phyloP scores from a whole-genome alignment of 2,113 vertebrate species.

The Piprites chloris region DNA sequence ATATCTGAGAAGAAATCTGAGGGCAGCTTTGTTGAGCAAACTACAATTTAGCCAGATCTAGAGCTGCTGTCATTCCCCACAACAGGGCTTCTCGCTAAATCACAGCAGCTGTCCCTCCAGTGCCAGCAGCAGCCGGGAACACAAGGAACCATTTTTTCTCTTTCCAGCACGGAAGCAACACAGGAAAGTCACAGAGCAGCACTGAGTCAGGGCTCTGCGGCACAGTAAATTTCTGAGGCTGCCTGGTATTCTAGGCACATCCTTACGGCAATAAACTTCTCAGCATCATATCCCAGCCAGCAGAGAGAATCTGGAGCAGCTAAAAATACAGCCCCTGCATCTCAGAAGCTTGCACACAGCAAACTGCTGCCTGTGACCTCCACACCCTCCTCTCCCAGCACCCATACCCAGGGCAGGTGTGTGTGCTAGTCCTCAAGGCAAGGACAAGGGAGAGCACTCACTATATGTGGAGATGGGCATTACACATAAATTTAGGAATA shows the following conservation, averaged over 20 bases:
- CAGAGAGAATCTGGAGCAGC: conserved; percentile 66
- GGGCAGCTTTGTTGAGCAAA: not conserved
- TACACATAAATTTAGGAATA: not conserved
- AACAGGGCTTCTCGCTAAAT: conserved; percentile 24
- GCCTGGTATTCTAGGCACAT: conserved; percentile 68
- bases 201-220: conserved; percentile 60
- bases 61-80: not conserved
- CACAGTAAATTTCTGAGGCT: conserved; percentile 64
- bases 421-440: not conserved
- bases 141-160: conserved; percentile 54
- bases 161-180: not conserved
- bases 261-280: conserved; percentile 62
- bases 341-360: conserved; percentile 20
- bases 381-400: not conserved
- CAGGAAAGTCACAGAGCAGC: conserved; percentile 40
- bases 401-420: not conserved
- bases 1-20: not conserved
- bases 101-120: conserved; percentile 33
- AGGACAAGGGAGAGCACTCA: not conserved
- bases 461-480: not conserved
- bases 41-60: not conserved
- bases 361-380: conserved; percentile 34
- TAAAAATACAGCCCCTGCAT: conserved; percentile 68
- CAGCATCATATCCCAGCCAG: conserved; percentile 58
- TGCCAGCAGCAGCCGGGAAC: not conserved